Evolutionary conservation across 2,113 vertebrate genomes (phyloP), one percentile per base, ranked within the genome.

Genomic region (Pitta sordida): DNA sequence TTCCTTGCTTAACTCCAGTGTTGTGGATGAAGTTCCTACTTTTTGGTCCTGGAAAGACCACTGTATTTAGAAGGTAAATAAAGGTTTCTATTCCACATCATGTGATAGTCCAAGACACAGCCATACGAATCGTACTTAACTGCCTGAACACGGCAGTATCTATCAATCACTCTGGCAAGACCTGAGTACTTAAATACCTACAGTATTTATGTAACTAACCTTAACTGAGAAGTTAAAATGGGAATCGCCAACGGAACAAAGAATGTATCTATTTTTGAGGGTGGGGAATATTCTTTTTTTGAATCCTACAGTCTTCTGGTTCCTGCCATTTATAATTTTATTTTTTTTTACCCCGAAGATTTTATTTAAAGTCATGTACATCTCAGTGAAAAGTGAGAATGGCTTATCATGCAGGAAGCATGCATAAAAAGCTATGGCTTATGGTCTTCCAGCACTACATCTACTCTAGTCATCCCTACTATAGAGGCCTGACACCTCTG

Each of bases 221-320:
- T 77, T 83, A 14, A 5, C 2, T 51, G 13, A 74, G 53, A 90
- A 60, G 9, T 74, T 88, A 55, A 79, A 81, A 43, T 46, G 7
- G 55, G 8, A 34, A 1, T 5, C n/a, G n/a, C 27, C 9, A 11
- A 17, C 0, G 1, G 11, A 71, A 63, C 10, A 63, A 81, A 46
- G 12, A 24, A 63, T 39, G 37, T 4, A 62, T 17, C 5, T 2
- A 34, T 55, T 76, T 84, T n/a, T 43, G 19, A 74, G 49, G 11
- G 3, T 15, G 34, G 60, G 55, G 10, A 86, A 55, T 59, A 16
- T 36, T 36, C 29, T 3, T 41, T 37, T 51, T 9, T 46, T 64
- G 4, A 63, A 22, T 85, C 53, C 65, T 85, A 2, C 27, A 64
- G 17, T 86, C 19, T 24, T 69, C 26, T 11, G 3, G 49, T 48